Evolutionary conservation across 2,888 invertebrate species (phyloP), one percentile per base, ranked within the genome.

Genomic region (Diarsia rubi): DNA sequence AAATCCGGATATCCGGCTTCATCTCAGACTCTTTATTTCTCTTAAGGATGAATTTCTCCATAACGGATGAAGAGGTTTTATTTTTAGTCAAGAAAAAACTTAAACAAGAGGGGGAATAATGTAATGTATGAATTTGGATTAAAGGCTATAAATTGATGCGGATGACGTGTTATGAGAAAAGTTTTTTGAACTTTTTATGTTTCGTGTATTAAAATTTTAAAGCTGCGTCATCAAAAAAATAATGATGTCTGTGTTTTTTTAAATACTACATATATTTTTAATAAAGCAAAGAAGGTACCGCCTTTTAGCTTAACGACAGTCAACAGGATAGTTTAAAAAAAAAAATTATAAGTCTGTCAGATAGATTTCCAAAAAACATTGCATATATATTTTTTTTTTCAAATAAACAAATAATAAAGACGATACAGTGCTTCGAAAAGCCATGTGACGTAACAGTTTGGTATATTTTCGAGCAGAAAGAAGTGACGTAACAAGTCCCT

Each of bases 1-100:
- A 91, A 92, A 90, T 83, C 92, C 92, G 94, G 92, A 94, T 91
- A 91, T 94, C 93, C 93, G 91, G 87, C 89, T 91, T 92, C 90
- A 90, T 90, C 88, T 86, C 84, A 81, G 82, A 82, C 88, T 89
- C 82, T 91, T 91, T 91, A 88, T 91, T 90, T 89, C 88, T 90
- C 89, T 89, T 88, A 84, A 88, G 88, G 88, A 91, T 89, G 86
- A 90, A 92, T 88, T 88, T 86, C 84, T 71, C 79, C 70, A 69
- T 76, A 70, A 79, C 59, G 66, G 69, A 44, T 65, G 72, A 66
- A 63, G 71, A 64, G 67, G 65, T 78, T 78, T 77, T 76, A 64
- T 78, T 77, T 78, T 77, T 74, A 73, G 74, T 57, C 42, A 69
- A 79, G 74, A 70, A 69, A 76, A 63, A 81, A 77, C 63, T 82